Evolutionary conservation across 2,113 vertebrate genomes (phyloP), one percentile per base, ranked within the genome.

Genomic region (Zosterops borbonicus): DNA sequence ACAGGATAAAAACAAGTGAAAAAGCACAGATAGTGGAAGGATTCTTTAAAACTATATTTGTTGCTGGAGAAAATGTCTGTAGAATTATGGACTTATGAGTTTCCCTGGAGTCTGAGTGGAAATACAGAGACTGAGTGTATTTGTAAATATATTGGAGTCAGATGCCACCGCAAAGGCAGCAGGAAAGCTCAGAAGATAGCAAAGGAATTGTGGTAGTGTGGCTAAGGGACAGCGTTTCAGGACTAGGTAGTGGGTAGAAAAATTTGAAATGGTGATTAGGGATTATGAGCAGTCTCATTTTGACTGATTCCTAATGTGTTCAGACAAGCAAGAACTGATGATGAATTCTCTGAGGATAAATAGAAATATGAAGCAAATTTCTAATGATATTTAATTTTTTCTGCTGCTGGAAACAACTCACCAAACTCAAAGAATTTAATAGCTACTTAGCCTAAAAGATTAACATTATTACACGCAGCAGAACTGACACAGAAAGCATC

Each of bases 281-380:
- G 49, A 79, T 90, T 87, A 92, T 39, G 29, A 92, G 50, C 52
- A 90, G 55, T 83, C 56, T 92, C 64, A 52, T 89, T 71, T 92
- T 91, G 56, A 74, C 65, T 91, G 84, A 77, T 74, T 90, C 41
- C 24, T 94, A 85, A 82, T 39, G 33, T 69, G 49, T 70, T 95
- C 84, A 85, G 84, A 83, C 91, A 95, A 92, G 74, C 67, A 62
- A 76, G 81, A 89, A 65, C 8, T 80, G 50, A 89, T 59, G 62
- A 52, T 20, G 33, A 73, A 24, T 83, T 88, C 50, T 91, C 82
- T 69, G 50, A 90, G 87, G 79, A 91, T 58, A 95, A 89, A 91
- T 29, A 94, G 77, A 89, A 93, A 79, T 71, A 87, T 9, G 25
- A 87, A 39, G 74, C 21, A 92, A 90, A 77, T 94, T 93, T 93